Percentiles rank a stretch among this genome's conserved stretches.
Conservation (phyloP, 2,113 vertebrate species). For the Macquaria ambigua region DNA sequence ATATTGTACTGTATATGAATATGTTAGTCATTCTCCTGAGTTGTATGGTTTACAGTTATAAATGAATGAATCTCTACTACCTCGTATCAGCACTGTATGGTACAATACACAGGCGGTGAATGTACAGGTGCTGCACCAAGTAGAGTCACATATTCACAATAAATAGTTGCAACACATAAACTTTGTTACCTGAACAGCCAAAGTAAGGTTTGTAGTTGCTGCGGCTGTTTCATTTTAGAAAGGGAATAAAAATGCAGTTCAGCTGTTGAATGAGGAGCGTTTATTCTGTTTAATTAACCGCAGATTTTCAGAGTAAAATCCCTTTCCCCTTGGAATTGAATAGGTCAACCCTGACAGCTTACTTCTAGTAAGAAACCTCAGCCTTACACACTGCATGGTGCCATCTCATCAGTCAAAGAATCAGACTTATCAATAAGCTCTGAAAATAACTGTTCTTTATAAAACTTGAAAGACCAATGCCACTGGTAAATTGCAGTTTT, state of each 20-base stretch:
- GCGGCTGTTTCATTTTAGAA: neutral
- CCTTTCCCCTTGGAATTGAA: neutral
- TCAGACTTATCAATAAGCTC: neutral
- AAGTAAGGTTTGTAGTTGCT: constrained; percentile 10
- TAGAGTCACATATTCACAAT: constrained; percentile 22
- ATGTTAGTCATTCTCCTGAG: constrained; percentile 37
- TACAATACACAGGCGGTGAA: constrained; percentile 41
- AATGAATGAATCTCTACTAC: constrained; percentile 59
- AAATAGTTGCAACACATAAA: neutral
- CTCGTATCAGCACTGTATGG: constrained; percentile 61
- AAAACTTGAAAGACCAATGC: constrained; percentile 59
- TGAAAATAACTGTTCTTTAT: constrained; percentile 25
- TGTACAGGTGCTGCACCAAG: constrained; percentile 31
- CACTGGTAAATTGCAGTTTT: constrained; percentile 23
- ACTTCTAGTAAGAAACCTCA: constrained; percentile 27
- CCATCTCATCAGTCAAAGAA: constrained; percentile 43
- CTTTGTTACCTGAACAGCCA: constrained; percentile 10
- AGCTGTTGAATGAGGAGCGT: constrained; percentile 14
- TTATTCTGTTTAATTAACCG: neutral
- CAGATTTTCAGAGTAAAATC: constrained; percentile 7
- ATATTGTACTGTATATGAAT: constrained; percentile 55
- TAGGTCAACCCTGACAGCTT: neutral
- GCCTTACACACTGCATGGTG: constrained; percentile 71
- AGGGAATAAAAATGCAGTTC: constrained; percentile 13
- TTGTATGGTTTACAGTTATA: constrained; percentile 66